phyloP scores from a whole-genome alignment of 2,113 vertebrate species.

The Gorsachius goisagi region DNA sequence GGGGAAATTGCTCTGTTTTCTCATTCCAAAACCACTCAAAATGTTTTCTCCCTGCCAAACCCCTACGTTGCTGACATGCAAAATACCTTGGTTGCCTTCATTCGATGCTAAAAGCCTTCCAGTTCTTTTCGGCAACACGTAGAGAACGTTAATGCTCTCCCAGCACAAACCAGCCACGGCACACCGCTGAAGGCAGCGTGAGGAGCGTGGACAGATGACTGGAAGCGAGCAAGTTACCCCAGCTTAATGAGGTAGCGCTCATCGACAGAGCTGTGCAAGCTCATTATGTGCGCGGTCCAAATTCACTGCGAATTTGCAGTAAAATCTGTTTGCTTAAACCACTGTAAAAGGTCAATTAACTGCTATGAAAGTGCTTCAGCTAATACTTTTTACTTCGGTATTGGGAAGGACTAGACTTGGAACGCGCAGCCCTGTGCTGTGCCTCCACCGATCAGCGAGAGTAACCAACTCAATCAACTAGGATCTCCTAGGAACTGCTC shows the following conservation, averaged over 20 bases:
- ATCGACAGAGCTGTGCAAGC: slow-evolving; percentile 7
- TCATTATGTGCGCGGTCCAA: slow-evolving; percentile 1
- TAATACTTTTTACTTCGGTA: not conserved
- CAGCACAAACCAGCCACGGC: not conserved
- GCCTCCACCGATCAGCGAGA: not conserved
- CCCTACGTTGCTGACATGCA: not conserved
- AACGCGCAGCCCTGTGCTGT: not conserved
- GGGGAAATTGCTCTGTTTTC: not conserved
- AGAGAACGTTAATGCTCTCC: slow-evolving; percentile 3
- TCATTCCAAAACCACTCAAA: not conserved
- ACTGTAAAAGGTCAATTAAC: slow-evolving; percentile 47
- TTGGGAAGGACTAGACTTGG: not conserved
- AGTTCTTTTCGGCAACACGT: not conserved
- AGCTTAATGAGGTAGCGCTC: slow-evolving; percentile 18
- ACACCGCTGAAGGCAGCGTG: slow-evolving; percentile 3
- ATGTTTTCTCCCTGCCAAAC: not conserved
- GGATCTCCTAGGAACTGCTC: not conserved
- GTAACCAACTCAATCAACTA: not conserved
- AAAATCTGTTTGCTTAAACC: slow-evolving; percentile 50
- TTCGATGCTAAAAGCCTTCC: slow-evolving; percentile 5
- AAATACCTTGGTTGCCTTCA: not conserved
- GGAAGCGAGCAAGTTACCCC: not conserved
- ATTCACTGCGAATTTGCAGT: slow-evolving; percentile 25
- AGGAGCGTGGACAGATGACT: not conserved
- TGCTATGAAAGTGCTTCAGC: not conserved